Evolutionary conservation across 1,140 invertebrate genomes (phyloP).

Genomic region (Grapholita molesta): DNA sequence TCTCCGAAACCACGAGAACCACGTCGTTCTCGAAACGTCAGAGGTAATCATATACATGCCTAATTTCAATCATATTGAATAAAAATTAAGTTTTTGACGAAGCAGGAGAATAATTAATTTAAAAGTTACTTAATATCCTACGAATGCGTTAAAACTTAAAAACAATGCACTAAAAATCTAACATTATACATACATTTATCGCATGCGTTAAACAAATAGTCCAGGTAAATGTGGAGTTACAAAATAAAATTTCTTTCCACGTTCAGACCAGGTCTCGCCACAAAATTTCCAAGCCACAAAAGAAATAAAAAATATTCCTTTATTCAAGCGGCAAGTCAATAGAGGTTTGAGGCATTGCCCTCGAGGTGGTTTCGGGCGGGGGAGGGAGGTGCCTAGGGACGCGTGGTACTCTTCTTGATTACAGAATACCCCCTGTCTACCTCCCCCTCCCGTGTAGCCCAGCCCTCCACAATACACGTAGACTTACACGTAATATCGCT

Average conservation of each 20-base stretch:
- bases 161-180: not conserved
- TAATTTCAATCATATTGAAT: too few relatives aligned
- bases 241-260: slow-evolving; percentile 6
- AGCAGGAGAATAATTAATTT: too few relatives aligned
- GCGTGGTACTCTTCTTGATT: slow-evolving; percentile 78
- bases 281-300: slow-evolving; percentile 39
- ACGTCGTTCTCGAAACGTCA: too few relatives aligned
- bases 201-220: not conserved
- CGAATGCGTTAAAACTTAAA: not conserved
- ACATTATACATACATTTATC: not conserved
- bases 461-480: slow-evolving; percentile 44
- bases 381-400: slow-evolving; percentile 57
- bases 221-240: not conserved
- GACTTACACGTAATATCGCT: slow-evolving; percentile 35
- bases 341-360: slow-evolving; percentile 72
- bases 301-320: slow-evolving; percentile 66
- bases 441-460: slow-evolving; percentile 31
- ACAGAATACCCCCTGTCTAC: slow-evolving; percentile 48
- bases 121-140: too few relatives aligned
- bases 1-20: too few relatives aligned
- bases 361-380: slow-evolving; percentile 50
- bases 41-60: too few relatives aligned
- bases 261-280: slow-evolving; percentile 23
- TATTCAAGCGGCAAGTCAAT: slow-evolving; percentile 65
- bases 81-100: too few relatives aligned